Evolutionary conservation across 2,888 invertebrate genomes (phyloP).

Genomic region (Acronicta alni): DNA sequence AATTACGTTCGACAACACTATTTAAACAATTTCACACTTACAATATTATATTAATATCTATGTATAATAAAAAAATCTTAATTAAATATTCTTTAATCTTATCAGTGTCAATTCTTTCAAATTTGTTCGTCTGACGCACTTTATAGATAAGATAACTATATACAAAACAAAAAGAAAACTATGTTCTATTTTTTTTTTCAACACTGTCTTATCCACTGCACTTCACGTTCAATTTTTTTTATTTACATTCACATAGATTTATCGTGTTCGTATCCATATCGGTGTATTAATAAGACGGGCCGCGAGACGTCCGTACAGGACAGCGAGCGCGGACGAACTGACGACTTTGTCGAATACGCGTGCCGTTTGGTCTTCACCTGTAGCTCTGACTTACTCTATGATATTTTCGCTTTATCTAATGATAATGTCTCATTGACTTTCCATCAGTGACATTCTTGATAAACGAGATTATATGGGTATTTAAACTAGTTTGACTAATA

Average conservation of each 20-base stretch:
- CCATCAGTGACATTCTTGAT: constrained; percentile 18
- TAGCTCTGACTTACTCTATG: constrained; percentile 50
- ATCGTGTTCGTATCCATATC: constrained; percentile 52
- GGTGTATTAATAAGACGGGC: constrained; percentile 26
- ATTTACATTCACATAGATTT: constrained; percentile 43
- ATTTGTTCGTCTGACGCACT: constrained; percentile 45
- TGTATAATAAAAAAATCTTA: constrained; percentile 21
- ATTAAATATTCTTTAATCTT: constrained; percentile 32
- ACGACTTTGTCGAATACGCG: constrained; percentile 28
- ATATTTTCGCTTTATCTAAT: constrained; percentile 46
- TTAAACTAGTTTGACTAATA: not conserved
- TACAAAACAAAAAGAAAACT: constrained; percentile 43
- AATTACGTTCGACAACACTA: constrained; percentile 36
- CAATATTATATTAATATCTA: constrained; percentile 13
- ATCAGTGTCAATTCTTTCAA: constrained; percentile 53
- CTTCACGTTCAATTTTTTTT: constrained; percentile 56
- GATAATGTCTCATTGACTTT: constrained; percentile 31
- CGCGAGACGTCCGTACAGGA: constrained; percentile 52
- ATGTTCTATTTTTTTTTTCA: constrained; percentile 35
- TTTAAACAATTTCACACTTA: constrained; percentile 35
- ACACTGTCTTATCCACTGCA: constrained; percentile 55
- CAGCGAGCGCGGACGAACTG: constrained; percentile 60
- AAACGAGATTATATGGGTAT: too few species aligned
- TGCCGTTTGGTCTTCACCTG: constrained; percentile 61
- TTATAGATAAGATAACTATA: constrained; percentile 39